These are phyloP conservation scores for Sprattus sprattus DNA, from an alignment of 2,113 vertebrate species.

Conservation along the genomic window DNA sequence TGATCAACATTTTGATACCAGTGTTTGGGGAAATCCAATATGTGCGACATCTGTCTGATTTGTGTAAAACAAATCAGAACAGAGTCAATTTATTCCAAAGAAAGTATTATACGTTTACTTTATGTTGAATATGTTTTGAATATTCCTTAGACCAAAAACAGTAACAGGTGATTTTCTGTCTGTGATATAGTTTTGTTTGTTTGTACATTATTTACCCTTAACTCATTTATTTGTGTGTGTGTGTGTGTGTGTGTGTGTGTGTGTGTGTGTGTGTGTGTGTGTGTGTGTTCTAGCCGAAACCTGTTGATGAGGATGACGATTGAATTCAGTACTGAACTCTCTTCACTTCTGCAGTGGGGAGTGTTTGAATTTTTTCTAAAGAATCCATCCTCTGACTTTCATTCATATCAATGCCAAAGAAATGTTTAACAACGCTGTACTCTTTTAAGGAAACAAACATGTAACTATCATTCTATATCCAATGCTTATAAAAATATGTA, in stretches of 20 bases:
- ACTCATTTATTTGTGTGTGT: not conserved
- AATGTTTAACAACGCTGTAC: not conserved
- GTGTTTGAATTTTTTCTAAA: not conserved
- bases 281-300: not conserved
- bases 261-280: not conserved
- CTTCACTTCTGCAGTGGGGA: not conserved
- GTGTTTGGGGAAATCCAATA: no score
- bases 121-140: no score
- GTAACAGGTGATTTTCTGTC: not conserved
- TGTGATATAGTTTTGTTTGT: not conserved
- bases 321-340: not conserved
- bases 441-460: not conserved
- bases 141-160: not conserved
- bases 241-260: not conserved
- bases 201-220: no score
- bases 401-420: not conserved
- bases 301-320: not conserved
- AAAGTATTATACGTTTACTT: not conserved
- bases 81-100: not conserved
- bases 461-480: no score
- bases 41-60: not conserved
- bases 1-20: no score
- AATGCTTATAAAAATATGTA: not conserved
- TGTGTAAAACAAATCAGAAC: not conserved
- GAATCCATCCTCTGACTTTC: not conserved